These are phyloP conservation scores for Oligia fasciuncula DNA, from an alignment of 2,888 invertebrate genomes.

Conservation along the genomic window DNA sequence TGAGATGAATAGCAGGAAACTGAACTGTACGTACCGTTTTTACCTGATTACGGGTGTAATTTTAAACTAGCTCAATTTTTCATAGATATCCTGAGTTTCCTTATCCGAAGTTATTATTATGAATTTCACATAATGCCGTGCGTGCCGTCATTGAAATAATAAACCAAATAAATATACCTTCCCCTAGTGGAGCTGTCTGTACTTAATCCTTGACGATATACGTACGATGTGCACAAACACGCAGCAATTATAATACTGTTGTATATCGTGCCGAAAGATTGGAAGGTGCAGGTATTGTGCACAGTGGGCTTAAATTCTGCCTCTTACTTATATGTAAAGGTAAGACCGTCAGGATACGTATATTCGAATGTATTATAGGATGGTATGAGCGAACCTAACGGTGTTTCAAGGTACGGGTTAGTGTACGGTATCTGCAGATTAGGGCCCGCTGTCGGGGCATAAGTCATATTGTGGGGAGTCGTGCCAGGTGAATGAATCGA, in stretches of 20 bases:
- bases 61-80: slow-evolving; percentile 6
- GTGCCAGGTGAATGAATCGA: slow-evolving; percentile 72
- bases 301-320: slow-evolving; percentile 22
- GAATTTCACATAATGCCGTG: not conserved
- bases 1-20: slow-evolving; percentile 39
- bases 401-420: slow-evolving; percentile 69
- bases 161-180: not conserved
- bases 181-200: not conserved
- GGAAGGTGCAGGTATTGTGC: slow-evolving; percentile 27
- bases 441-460: slow-evolving; percentile 68
- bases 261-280: slow-evolving; percentile 31
- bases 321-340: slow-evolving; percentile 16
- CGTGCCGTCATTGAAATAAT: not conserved
- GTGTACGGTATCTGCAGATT: slow-evolving; percentile 72
- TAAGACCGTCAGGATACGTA: slow-evolving; percentile 33
- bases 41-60: slow-evolving; percentile 13
- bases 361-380: slow-evolving; percentile 46
- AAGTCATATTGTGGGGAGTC: slow-evolving; percentile 67
- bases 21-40: slow-evolving; percentile 30
- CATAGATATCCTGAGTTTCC: not conserved
- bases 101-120: slow-evolving; percentile 7
- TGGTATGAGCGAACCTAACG: slow-evolving; percentile 70
- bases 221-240: slow-evolving; percentile 26
- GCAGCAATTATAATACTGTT: slow-evolving; percentile 33
- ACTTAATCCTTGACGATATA: slow-evolving; percentile 22